A percentile compares a stretch with the other conserved stretches of the same genome.
These are phyloP conservation scores for Coptodon bakossiorum DNA, from an alignment of 2,113 vertebrate genomes.

Conservation along the genomic window DNA sequence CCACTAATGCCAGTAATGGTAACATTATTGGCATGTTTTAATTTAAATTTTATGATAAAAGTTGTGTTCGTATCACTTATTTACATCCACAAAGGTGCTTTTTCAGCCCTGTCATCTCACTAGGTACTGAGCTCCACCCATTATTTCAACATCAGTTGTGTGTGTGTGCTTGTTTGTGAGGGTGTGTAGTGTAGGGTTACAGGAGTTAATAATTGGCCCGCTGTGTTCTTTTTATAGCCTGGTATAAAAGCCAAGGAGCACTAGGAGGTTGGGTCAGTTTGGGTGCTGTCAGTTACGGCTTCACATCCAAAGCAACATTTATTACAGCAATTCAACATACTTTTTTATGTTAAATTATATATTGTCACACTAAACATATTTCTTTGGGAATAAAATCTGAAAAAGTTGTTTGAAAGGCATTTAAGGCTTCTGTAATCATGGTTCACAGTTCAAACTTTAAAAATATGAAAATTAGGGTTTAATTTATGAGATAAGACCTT, in stretches of 20 bases:
- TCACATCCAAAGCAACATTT: not conserved
- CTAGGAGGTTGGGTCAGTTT: not conserved
- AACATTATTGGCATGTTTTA: not conserved
- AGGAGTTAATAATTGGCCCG: conserved; percentile 34
- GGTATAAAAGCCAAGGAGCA: conserved; percentile 42
- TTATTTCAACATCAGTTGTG: conserved; percentile 32
- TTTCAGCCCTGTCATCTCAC: not conserved
- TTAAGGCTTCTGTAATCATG: not conserved
- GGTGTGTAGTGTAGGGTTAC: conserved; percentile 34
- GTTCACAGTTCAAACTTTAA: not conserved
- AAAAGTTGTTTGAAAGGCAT: not conserved
- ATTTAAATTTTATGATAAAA: conserved; percentile 1
- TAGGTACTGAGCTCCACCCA: conserved; percentile 29
- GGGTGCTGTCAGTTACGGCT: not conserved
- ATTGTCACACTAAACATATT: not conserved
- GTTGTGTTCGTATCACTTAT: not conserved
- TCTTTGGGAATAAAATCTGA: not conserved
- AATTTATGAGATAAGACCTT: not conserved
- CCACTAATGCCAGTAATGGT: not conserved
- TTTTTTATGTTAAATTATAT: not conserved
- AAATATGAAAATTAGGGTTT: not conserved
- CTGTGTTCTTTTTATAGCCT: conserved; percentile 35
- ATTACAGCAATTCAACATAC: not conserved
- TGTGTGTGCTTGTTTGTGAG: not conserved
- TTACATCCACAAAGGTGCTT: not conserved